Evolutionary conservation across 2,113 vertebrate species (phyloP).

Genomic region (Megalops atlanticus): DNA sequence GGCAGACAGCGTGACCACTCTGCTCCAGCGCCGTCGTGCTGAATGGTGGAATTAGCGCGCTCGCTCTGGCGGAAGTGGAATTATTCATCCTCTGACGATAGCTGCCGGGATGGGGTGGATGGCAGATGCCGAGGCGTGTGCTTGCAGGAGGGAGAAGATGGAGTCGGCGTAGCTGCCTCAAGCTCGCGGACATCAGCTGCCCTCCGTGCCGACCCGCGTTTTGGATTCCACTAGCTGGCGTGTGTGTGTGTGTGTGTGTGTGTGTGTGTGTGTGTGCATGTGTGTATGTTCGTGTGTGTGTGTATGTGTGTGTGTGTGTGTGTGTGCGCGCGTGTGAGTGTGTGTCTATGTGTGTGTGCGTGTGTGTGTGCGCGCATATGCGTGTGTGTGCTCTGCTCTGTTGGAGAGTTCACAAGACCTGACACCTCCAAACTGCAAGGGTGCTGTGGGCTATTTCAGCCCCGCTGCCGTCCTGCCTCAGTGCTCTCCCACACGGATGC

Average conservation of each 20-base stretch:
- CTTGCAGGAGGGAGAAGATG: constrained; percentile 51
- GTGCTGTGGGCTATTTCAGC: constrained; percentile 28
- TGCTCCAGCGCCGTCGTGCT: too few relatives aligned
- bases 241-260: too few relatives aligned
- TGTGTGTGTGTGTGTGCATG: too few relatives aligned
- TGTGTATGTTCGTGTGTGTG: too few relatives aligned
- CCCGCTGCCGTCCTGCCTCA: constrained; percentile 18
- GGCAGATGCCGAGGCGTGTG: constrained; percentile 56
- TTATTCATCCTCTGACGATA: constrained; percentile 67
- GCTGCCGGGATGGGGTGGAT: constrained; percentile 51
- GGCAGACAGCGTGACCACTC: too few relatives aligned
- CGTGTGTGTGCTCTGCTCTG: constrained; percentile 20
- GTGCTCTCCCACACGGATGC: constrained; percentile 19
- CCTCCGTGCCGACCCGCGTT: constrained; percentile 20
- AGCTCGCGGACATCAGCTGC: too few relatives aligned
- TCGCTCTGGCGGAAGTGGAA: constrained; percentile 51
- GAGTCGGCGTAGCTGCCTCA: neutral
- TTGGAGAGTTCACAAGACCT: constrained; percentile 30
- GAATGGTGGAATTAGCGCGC: too few relatives aligned
- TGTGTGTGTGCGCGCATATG: too few relatives aligned
- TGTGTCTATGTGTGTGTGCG: too few relatives aligned
- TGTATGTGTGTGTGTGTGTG: too few relatives aligned
- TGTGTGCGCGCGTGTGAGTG: too few relatives aligned
- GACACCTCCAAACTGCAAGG: constrained; percentile 32
- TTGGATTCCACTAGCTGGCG: too few relatives aligned